Percentiles rank a stretch among this genome's conserved stretches.
phyloP scores from a whole-genome alignment of 2,113 vertebrate genomes.

The Todiramphus saurophagus region DNA sequence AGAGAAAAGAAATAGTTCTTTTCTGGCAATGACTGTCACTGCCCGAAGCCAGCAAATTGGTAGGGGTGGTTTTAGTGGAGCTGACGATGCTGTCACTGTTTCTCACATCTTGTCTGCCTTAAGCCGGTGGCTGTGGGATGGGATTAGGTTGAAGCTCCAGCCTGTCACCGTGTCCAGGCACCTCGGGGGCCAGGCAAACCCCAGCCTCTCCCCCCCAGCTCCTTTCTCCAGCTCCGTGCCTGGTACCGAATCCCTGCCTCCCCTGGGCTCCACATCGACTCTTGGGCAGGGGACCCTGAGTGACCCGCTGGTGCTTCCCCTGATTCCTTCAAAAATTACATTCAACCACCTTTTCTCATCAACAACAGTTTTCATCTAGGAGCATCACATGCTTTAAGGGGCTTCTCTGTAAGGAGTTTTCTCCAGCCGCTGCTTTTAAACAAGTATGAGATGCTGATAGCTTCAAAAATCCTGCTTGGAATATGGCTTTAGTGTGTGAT shows the following conservation, averaged over 20 bases:
- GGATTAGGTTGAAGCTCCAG: neutral
- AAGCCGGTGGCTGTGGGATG: neutral
- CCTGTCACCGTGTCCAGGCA: fast-evolving
- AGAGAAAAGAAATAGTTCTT: neutral
- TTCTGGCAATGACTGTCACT: neutral
- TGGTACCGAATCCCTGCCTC: neutral
- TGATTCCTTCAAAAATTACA: neutral
- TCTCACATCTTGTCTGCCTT: neutral
- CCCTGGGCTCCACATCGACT: fast-evolving
- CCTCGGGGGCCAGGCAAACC: neutral
- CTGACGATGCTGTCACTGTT: neutral
- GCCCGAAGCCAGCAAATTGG: fast-evolving
- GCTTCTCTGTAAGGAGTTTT: neutral
- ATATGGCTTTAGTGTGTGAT: neutral
- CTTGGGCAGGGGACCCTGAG: neutral
- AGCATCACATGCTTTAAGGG: neutral
- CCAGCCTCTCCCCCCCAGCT: neutral
- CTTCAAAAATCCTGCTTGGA: neutral
- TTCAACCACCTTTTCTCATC: neutral
- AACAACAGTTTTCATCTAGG: neutral
- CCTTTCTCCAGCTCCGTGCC: neutral
- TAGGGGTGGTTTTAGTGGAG: neutral
- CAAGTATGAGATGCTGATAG: neutral
- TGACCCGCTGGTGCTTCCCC: fast-evolving
- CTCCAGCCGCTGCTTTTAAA: neutral